Base-by-base conservation (phyloP, 2,797 vertebrate species). In the Catharus ustulatus region DNA sequence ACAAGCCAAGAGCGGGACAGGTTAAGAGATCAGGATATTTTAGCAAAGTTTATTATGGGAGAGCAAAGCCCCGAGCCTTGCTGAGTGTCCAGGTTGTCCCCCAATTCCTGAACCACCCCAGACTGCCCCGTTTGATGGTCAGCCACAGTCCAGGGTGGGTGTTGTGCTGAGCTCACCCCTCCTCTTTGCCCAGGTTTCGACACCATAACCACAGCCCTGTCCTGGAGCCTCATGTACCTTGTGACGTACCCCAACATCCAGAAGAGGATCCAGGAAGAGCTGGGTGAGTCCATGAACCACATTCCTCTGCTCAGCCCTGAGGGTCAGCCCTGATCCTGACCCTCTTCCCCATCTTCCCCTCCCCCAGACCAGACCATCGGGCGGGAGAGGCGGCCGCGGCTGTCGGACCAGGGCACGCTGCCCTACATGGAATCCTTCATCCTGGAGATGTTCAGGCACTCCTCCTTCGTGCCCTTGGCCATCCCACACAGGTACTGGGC, bases 401-500 rank as follows among this genome's bases (percentile, higher is more conserved):
- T 99, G 20, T 97, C 98, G 0, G 99, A 99, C 94, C 98, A 91
- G 84, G 24, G 72, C 45, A 92, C 55, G 4, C 91, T 99, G 85
- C 98, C 98, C 12, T 96, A 98, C 5, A 91, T 98, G 12, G 99
- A 99, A 84, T 98, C 99, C 48, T 99, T 99, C 54, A 99, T 99
- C 86, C 87, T 98, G 88, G 99, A 99, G 97, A 14, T 97, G 38
- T 98, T 99, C 83, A 97, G 99, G 6, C 98, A 99, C 86, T 98
- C 98, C 9, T 98, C 98, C 51, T 99, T 98, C 59, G 3, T 99
- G 42, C 99, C 99, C 30, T 99, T 99, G 74, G 98, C 99, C 40
- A 98, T 99, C 89, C 99, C 98, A 0, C 99, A 99, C 94, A 98
- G 99, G 99, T 99, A 91, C 43, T n/a, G 38, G 32, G 34, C 17